Percentiles rank a stretch among this genome's conserved stretches.
Evolutionary conservation across 2,797 vertebrate genomes (phyloP).

Genomic region (Myotis planiceps): DNA sequence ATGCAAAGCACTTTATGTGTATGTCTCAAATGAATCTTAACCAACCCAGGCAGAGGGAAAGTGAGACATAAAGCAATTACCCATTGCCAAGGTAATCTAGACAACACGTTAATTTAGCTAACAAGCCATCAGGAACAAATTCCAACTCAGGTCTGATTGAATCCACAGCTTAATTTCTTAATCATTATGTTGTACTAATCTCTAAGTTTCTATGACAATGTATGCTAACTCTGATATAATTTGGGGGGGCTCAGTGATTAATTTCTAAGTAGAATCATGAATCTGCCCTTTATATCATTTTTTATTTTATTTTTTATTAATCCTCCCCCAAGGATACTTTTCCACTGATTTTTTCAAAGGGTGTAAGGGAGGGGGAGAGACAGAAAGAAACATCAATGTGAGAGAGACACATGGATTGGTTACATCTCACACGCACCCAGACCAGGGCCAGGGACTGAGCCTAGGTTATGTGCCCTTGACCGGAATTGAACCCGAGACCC

Average conservation of each 20-base stretch:
- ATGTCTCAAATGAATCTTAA: slow-evolving; percentile 18
- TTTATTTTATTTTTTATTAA: background rate
- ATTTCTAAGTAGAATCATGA: background rate
- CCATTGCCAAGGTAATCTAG: background rate
- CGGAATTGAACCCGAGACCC: background rate
- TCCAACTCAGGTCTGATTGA: background rate
- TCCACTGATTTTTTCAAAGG: background rate
- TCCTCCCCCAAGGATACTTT: background rate
- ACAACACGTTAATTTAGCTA: background rate
- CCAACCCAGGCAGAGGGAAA: background rate
- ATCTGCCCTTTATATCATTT: background rate
- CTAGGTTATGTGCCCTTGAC: background rate
- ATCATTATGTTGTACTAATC: background rate
- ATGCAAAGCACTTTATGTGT: background rate
- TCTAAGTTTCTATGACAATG: background rate
- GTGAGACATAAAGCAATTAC: background rate
- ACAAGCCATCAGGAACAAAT: background rate
- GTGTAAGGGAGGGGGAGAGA: background rate
- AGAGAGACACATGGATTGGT: background rate
- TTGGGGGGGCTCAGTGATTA: background rate
- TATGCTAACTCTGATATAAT: background rate
- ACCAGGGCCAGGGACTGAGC: background rate
- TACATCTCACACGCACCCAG: background rate
- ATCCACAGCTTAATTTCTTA: background rate
- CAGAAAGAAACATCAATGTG: background rate